Conservation (phyloP, 2,888 invertebrate genomes). For the Cephus runcator region DNA sequence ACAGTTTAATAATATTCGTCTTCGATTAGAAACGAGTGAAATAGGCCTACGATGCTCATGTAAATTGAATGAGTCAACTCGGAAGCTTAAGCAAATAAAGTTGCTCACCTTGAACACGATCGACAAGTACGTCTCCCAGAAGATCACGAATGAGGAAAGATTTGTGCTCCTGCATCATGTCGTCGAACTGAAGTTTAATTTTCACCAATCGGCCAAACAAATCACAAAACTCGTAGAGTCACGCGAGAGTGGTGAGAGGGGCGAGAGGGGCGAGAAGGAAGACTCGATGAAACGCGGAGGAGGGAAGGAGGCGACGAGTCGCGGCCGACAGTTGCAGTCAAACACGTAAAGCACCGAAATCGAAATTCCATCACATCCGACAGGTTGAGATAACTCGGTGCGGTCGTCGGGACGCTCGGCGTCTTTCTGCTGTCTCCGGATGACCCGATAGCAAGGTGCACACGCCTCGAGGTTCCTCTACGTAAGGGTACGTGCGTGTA, state of each 20-base stretch:
- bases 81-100: too few species aligned
- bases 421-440: constrained; percentile 42
- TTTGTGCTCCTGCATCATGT: constrained; percentile 69
- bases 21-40: too few species aligned
- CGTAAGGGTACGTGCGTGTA: not conserved
- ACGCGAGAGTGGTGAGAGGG: too few species aligned
- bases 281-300: too few species aligned
- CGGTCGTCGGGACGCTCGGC: constrained; percentile 41
- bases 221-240: too few species aligned
- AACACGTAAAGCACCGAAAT: not conserved
- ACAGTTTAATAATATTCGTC: too few species aligned
- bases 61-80: too few species aligned
- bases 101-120: constrained; percentile 67
- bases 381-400: constrained; percentile 30
- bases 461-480: constrained; percentile 3
- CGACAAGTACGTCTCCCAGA: constrained; percentile 77
- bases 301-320: not conserved
- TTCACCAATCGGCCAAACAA: too few species aligned
- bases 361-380: not conserved
- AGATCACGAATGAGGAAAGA: constrained; percentile 88
- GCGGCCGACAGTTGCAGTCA: not conserved
- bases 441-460: constrained; percentile 25
- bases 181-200: not conserved
- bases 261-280: too few species aligned
- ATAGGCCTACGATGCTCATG: too few species aligned